Conservation (phyloP, 2,113 vertebrate species). For the Marcusenius ussheri region DNA sequence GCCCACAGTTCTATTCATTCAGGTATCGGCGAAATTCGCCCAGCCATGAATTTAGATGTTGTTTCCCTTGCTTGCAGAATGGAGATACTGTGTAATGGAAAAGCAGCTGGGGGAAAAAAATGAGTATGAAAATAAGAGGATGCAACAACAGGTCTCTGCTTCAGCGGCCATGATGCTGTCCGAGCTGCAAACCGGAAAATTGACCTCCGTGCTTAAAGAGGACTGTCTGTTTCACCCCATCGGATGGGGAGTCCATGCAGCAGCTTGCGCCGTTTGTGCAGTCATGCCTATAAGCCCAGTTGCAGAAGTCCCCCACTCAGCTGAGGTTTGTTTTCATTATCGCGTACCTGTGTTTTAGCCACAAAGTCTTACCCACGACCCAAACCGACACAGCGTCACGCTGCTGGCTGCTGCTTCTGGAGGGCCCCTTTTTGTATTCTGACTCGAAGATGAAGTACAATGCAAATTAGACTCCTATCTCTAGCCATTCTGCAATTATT, state of each 20-base stretch:
- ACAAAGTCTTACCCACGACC: background rate
- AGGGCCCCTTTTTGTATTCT: conserved; percentile 15
- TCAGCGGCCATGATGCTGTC: background rate
- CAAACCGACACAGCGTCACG: background rate
- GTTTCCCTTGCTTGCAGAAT: conserved; percentile 11
- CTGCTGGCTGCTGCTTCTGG: background rate
- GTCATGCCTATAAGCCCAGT: background rate
- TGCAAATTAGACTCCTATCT: conserved; percentile 28
- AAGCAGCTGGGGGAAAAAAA: background rate
- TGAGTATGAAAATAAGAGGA: conserved; percentile 1
- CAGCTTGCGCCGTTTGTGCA: background rate
- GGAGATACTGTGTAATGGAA: background rate
- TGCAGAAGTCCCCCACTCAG: background rate
- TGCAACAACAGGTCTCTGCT: background rate
- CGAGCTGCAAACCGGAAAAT: background rate
- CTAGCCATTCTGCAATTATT: conserved; percentile 49
- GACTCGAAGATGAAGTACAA: conserved; percentile 34
- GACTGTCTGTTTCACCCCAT: background rate
- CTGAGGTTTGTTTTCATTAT: background rate
- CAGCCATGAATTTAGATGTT: conserved; percentile 5
- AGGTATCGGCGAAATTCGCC: background rate
- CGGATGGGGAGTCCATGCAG: background rate
- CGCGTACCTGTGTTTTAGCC: background rate
- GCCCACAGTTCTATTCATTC: conserved; percentile 6
- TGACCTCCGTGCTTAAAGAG: background rate